These are phyloP conservation scores for Drosophila melanogaster DNA, from an alignment of 1,140 invertebrate genomes.

Conservation along the genomic window DNA sequence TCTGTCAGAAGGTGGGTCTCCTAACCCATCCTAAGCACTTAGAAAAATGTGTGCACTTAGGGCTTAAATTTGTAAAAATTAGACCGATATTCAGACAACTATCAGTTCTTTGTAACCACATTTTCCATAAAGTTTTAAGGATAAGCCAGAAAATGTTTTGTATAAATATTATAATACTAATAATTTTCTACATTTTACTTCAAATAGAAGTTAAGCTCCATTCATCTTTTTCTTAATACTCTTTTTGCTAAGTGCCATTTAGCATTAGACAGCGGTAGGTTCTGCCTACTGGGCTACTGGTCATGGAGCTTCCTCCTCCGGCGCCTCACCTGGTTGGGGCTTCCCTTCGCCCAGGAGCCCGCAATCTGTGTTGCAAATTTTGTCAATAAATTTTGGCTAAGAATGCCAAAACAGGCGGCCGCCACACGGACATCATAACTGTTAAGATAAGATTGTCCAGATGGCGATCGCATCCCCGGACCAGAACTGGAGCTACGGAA, in stretches of 20 bases:
- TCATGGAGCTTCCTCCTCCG: slow-evolving; percentile 52
- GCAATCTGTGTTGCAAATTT: slow-evolving; percentile 78
- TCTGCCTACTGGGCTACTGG: slow-evolving; percentile 70
- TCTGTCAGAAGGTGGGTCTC: slow-evolving; percentile 23
- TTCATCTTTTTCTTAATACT: not conserved
- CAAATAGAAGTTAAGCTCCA: too few species aligned
- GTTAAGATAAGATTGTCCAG: slow-evolving; percentile 76
- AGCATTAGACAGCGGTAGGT: slow-evolving; percentile 55
- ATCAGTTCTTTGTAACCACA: accelerated
- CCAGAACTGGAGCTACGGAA: slow-evolving; percentile 18
- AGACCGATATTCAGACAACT: not conserved
- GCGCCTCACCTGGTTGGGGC: slow-evolving; percentile 19
- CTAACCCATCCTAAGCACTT: slow-evolving; percentile 16
- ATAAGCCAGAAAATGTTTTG: too few species aligned
- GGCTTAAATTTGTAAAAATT: not conserved
- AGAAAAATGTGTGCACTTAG: not conserved
- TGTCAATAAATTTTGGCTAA: slow-evolving; percentile 78
- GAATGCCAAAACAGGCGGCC: slow-evolving; percentile 72
- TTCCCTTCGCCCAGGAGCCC: slow-evolving; percentile 15
- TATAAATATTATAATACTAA: too few species aligned
- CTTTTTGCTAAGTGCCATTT: slow-evolving; percentile 3
- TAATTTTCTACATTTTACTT: too few species aligned
- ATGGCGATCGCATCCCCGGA: slow-evolving; percentile 33
- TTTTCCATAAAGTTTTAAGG: too few species aligned
- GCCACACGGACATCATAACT: slow-evolving; percentile 65